Evolutionary conservation across 2,113 vertebrate species (phyloP), one percentile per base, ranked within the genome.

Genomic region (Solenodon paradoxus): DNA sequence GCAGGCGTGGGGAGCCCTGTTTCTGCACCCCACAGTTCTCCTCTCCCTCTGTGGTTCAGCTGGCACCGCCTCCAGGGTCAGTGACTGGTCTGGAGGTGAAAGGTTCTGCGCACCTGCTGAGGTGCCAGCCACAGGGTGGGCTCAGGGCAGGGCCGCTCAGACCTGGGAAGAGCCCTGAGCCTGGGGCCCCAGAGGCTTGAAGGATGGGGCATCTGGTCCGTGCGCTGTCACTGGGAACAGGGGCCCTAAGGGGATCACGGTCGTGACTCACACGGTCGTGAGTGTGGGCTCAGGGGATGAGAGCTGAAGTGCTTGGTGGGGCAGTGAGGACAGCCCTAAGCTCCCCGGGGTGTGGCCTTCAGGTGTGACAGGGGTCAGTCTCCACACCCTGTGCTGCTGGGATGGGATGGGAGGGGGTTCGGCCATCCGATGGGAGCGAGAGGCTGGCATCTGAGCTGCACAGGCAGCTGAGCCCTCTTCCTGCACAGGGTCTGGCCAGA

Each of bases 401-500:
- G 59, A 6, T 55, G 22, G n/a, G 3, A 24, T n/a, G 61, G 12
- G 57, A 13, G 0, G 11, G 16, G 30, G 49, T 13, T 20, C 24
- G 9, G 20, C n/a, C 24, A 7, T 45, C 32, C 3, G 0, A 2
- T 17, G 42, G 87, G 28, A 40, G 22, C 3, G 40, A 53, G n/a
- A 42, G 22, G 19, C 32, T 15, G 32, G 45, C 7, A 4, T 20
- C 9, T 0, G 19, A 35, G 20, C 61, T 40, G 32, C 19, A 3
- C 0, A 0, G 24, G 40, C 4, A 20, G 12, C 71, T 81, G 66
- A 92, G 49, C 51, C 61, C 32, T 80, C 53, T 92, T 32, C 72
- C 30, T 91, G 40, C 0, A 3, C 57, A 94, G 95, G 92, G 53
- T 26, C 77, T 71, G 82, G 45, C n/a, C 59, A 92, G 75, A 45